Percentiles rank a stretch among this genome's conserved stretches.
Conservation (phyloP, 2,797 vertebrate species). For the Peromyscus attwateri region DNA sequence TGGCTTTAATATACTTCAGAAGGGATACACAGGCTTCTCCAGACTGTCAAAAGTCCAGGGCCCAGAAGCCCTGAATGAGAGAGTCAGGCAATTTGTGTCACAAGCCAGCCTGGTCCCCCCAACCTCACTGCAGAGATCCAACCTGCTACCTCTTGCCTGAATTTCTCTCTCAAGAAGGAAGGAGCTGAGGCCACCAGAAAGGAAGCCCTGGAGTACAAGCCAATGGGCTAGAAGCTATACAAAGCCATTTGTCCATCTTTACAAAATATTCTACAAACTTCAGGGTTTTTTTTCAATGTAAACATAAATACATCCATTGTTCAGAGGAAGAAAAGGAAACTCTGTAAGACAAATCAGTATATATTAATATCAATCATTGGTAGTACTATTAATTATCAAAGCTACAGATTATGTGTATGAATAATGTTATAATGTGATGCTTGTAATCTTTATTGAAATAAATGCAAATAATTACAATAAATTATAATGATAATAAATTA, state of each 20-base stretch:
- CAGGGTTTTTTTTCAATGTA: background rate
- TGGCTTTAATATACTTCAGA: background rate
- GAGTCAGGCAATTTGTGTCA: background rate
- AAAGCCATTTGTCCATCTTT: background rate
- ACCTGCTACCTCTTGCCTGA: background rate
- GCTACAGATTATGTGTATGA: background rate
- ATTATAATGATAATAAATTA: too few species aligned
- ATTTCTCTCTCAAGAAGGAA: background rate
- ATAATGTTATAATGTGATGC: background rate
- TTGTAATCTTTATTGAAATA: background rate
- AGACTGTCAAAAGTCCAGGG: background rate
- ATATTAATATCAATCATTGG: background rate
- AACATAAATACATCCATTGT: background rate
- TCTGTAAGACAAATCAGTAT: background rate
- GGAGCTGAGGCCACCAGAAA: background rate
- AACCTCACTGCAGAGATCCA: background rate
- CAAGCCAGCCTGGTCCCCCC: background rate
- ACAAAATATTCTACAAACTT: background rate
- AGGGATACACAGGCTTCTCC: background rate
- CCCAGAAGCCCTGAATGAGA: background rate
- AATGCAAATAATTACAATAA: too few species aligned
- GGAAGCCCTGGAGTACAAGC: background rate
- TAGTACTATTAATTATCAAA: background rate
- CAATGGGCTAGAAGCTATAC: background rate
- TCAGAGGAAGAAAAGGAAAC: background rate